These are phyloP conservation scores for Lasioglossum zephyrum DNA, from an alignment of 2,888 invertebrate genomes.

Conservation along the genomic window DNA sequence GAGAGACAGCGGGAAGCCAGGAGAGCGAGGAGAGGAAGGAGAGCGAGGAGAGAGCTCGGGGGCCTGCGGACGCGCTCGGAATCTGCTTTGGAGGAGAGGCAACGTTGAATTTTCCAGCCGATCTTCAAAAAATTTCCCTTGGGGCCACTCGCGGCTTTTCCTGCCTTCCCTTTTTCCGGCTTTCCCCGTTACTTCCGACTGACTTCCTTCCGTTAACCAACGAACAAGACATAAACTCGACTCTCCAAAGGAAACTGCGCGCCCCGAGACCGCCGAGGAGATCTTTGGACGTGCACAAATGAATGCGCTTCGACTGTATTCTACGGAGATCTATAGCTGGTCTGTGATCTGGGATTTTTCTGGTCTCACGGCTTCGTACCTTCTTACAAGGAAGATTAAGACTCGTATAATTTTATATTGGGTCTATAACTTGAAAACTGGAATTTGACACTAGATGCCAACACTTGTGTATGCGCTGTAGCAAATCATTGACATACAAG, in stretches of 20 bases:
- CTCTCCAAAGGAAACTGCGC: neutral
- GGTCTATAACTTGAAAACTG: too few species aligned
- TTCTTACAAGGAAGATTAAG: neutral
- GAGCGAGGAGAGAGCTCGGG: neutral
- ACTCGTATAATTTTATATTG: neutral
- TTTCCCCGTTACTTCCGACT: neutral
- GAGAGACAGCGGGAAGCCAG: neutral
- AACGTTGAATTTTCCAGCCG: neutral
- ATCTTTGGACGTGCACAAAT: constrained; percentile 53
- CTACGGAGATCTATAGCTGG: constrained; percentile 9
- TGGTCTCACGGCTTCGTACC: neutral
- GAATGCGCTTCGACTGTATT: constrained; percentile 1
- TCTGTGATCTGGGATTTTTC: neutral
- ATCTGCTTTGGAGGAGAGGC: constrained; percentile 8
- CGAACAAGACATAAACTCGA: neutral
- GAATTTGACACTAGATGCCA: too few species aligned
- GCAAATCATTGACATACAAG: too few species aligned
- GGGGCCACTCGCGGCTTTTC: neutral
- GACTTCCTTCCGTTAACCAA: neutral
- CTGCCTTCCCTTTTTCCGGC: neutral
- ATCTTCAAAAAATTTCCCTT: constrained; percentile 8
- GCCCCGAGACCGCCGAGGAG: neutral
- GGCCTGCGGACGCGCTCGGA: neutral
- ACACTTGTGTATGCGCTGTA: too few species aligned
- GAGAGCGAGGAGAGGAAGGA: neutral